Conservation (phyloP, 2,888 invertebrate species). For the Luperina nickerlii region DNA sequence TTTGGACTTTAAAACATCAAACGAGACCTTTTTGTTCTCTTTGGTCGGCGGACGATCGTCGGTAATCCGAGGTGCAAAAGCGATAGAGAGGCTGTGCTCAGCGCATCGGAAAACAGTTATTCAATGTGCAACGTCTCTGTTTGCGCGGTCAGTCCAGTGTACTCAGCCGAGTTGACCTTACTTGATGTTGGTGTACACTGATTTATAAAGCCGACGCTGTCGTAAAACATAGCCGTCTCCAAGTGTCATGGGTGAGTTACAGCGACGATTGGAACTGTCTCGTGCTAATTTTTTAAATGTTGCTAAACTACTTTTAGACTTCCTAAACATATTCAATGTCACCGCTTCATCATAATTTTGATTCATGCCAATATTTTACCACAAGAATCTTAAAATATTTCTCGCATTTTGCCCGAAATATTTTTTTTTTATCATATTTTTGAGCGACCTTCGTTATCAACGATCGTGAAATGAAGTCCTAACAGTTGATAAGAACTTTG, state of each 20-base stretch:
- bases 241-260: constrained; percentile 53
- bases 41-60: constrained; percentile 70
- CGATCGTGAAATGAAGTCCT: constrained; percentile 30
- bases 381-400: constrained; percentile 24
- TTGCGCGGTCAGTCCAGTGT: constrained; percentile 73
- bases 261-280: constrained; percentile 54
- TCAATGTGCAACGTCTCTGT: constrained; percentile 75
- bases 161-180: constrained; percentile 66
- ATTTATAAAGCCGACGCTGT: constrained; percentile 60
- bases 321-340: constrained; percentile 56
- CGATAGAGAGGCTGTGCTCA: constrained; percentile 76
- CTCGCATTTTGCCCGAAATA: background rate
- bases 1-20: constrained; percentile 77
- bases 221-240: constrained; percentile 49
- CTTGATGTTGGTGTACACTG: constrained; percentile 50
- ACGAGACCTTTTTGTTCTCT: constrained; percentile 72
- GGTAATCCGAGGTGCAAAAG: constrained; percentile 82
- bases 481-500: constrained; percentile 58
- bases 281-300: constrained; percentile 45
- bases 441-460: constrained; percentile 10
- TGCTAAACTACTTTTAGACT: constrained; percentile 50
- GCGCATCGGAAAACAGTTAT: constrained; percentile 84
- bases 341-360: constrained; percentile 33
- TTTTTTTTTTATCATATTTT: constrained; percentile 12
- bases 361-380: constrained; percentile 32